phyloP scores from a whole-genome alignment of 1,140 invertebrate genomes.

The Pollicipes pollicipes region DNA sequence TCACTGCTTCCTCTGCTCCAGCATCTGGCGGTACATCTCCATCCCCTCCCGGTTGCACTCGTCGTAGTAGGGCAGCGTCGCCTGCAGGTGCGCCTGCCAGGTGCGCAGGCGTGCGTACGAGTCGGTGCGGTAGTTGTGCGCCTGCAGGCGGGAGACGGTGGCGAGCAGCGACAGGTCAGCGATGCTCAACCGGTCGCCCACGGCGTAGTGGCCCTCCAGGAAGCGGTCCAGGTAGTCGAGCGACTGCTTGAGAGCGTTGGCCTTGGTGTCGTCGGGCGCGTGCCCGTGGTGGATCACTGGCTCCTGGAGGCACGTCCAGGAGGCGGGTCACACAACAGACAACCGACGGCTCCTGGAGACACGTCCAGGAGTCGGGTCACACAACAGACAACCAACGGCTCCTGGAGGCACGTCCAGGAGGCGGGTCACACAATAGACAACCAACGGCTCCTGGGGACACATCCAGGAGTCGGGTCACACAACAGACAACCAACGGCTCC shows the following conservation, averaged over 20 bases:
- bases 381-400: no score
- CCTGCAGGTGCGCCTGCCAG: slow-evolving; percentile 21
- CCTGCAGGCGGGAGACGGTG: slow-evolving; percentile 19
- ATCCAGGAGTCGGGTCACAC: no score
- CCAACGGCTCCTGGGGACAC: no score
- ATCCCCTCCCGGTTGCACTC: slow-evolving; percentile 21
- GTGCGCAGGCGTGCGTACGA: slow-evolving; percentile 20
- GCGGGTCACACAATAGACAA: no score
- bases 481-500: no score
- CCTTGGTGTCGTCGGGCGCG: slow-evolving; percentile 18
- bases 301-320: no score
- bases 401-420: neutral
- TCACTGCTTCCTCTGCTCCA: neutral
- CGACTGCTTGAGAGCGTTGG: slow-evolving; percentile 20
- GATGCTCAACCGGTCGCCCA: slow-evolving; percentile 21
- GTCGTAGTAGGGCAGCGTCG: slow-evolving; percentile 22
- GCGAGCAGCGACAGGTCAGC: slow-evolving; percentile 24
- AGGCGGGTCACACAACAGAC: no score
- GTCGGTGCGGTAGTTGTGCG: slow-evolving; percentile 18
- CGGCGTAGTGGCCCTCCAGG: slow-evolving; percentile 18
- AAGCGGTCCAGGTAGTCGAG: slow-evolving; percentile 20
- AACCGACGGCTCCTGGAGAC: no score
- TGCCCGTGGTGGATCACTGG: neutral
- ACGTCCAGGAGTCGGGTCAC: no score
- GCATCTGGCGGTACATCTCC: slow-evolving; percentile 11